Conservation (phyloP, 2,888 invertebrate species). For the Deroplatys truncata region DNA sequence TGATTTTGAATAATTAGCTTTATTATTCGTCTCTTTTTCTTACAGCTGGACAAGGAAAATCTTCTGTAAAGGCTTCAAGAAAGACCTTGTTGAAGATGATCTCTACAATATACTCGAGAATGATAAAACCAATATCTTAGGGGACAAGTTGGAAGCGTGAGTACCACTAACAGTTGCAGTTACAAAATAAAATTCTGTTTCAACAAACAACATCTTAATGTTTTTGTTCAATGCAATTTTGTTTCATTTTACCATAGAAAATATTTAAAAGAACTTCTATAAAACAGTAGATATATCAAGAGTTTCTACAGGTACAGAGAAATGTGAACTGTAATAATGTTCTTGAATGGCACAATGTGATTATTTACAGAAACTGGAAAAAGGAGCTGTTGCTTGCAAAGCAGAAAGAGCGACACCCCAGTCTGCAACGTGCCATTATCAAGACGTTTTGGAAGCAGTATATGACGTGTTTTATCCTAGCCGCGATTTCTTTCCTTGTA, state of each 20-base stretch:
- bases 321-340: no score
- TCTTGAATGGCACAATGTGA: no score
- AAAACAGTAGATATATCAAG: no score
- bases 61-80: conserved; percentile 36
- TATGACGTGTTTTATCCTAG: background rate
- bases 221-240: background rate
- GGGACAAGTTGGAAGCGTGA: conserved; percentile 36
- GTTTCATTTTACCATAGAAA: no score
- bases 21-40: background rate
- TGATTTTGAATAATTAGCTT: no score
- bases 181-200: no score
- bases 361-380: conserved; percentile 24
- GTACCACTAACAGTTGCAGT: background rate
- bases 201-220: background rate
- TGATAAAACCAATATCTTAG: conserved; percentile 36
- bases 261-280: no score
- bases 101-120: conserved; percentile 34
- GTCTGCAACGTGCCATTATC: conserved; percentile 23
- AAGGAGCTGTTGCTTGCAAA: background rate
- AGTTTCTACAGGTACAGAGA: no score
- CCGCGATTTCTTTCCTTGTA: conserved; percentile 41
- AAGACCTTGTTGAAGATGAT: conserved; percentile 36
- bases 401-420: conserved; percentile 6
- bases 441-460: conserved; percentile 29
- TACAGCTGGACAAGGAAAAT: conserved; percentile 37